Percentiles rank a stretch among this genome's conserved stretches.
These are phyloP conservation scores for Chionoecetes opilio DNA, from an alignment of 1,140 invertebrate genomes.

Conservation along the genomic window DNA sequence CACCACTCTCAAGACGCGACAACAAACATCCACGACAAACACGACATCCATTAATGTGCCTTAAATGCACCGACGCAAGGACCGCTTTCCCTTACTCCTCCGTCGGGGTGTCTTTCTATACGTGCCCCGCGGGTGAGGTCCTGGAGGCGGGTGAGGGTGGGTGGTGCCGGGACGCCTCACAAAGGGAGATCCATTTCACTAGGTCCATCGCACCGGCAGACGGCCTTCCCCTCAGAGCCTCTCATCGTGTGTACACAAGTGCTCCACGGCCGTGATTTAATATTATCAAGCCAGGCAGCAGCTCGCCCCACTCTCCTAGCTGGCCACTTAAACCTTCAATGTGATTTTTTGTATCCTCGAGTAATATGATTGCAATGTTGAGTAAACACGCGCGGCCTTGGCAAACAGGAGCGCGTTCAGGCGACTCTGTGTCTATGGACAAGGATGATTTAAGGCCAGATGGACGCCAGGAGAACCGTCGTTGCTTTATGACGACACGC, in stretches of 20 bases:
- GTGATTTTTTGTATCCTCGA: background rate
- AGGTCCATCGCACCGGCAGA: slow-evolving; percentile 6
- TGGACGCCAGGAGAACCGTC: background rate
- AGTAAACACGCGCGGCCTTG: background rate
- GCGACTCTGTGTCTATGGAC: background rate
- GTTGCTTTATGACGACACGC: too few relatives aligned
- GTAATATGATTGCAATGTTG: background rate
- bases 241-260: background rate
- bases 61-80: background rate
- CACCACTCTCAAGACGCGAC: slow-evolving; percentile 10
- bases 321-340: slow-evolving; percentile 19
- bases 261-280: slow-evolving; percentile 2
- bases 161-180: background rate
- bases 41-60: background rate
- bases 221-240: background rate
- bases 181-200: background rate
- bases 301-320: background rate
- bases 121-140: background rate
- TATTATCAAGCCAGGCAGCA: slow-evolving; percentile 8
- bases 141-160: background rate
- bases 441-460: background rate
- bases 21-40: background rate
- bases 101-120: background rate
- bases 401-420: background rate
- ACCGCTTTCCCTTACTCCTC: background rate